Evolutionary conservation across 1,140 invertebrate species (phyloP), one percentile per base, ranked within the genome.

Genomic region (Drosophila nebulosa): DNA sequence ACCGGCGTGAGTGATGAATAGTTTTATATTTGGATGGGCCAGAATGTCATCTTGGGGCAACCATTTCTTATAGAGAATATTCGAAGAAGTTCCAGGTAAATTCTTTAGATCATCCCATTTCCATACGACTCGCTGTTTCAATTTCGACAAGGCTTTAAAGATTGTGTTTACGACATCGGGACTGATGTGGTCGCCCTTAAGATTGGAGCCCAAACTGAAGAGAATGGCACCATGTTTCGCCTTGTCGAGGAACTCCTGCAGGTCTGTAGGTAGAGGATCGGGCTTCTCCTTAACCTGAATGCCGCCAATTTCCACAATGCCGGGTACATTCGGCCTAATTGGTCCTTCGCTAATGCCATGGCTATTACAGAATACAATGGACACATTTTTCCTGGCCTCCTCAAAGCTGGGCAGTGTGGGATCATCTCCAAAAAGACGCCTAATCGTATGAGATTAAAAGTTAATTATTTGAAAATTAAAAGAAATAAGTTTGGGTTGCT

Each of bases 1-100:
- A 18, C 96, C 96, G 14, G 95, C 95, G 78, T 96, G 95, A 0
- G 95, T 95, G 16, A 97, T 94, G 75, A 97, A 96, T 0, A 93
- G 92, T 78, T 93, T 94, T 1, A 95, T 89, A 61, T 96, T 96
- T 3, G 92, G 93, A 92, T 96, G 95, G 36, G 93, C 95, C 6
- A 91, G 86, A 73, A 96, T 92, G 70, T 95, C 95, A 67, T 93
- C 94, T 80, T 96, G 95, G 0, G 95, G 95, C 14, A 96, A 67
- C 95, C 96, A 96, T 57, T 94, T 94, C 42, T 91, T 92, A 1
- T 94, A 90, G 39, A 94, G 91, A 0, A 96, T 92, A 90, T 96
- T 96, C 0, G 90, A 64, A 0, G 94, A 92, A 61, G 93, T 92
- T 6, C 92, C 91, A 4, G 90, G 90, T 93, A 24, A 94, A 91